phyloP scores from a whole-genome alignment of 2,797 vertebrate genomes.

The Pseudochromis fuscus region DNA sequence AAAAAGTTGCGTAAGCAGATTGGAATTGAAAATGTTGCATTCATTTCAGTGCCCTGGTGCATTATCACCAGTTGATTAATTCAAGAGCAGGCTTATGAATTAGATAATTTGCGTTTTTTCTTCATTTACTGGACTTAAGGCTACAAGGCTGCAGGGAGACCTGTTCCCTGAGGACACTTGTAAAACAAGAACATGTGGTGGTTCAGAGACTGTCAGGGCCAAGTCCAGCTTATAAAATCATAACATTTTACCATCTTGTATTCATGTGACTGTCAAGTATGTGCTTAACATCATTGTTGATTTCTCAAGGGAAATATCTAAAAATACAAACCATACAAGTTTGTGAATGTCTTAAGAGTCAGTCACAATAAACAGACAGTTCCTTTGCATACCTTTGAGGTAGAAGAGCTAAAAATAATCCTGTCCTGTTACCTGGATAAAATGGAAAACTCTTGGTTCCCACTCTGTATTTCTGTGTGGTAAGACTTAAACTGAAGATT shows the following conservation, averaged over 20 bases:
- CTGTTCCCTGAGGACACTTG: not conserved
- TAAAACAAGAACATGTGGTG: constrained; percentile 5
- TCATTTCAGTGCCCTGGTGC: constrained; percentile 15
- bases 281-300: not conserved
- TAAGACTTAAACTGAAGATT: not conserved
- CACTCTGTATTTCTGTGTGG: not conserved
- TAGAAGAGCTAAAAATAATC: not conserved
- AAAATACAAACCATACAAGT: not conserved
- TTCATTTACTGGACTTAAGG: constrained; percentile 21
- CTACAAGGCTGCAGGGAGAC: constrained; percentile 7
- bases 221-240: not conserved
- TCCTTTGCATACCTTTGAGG: not conserved
- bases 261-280: not conserved
- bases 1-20: not conserved
- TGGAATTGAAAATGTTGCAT: constrained; percentile 2
- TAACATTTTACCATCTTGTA: not conserved
- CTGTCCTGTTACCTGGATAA: no score
- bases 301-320: not conserved
- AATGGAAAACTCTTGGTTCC: no score
- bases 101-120: constrained; percentile 15
- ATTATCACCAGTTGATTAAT: constrained; percentile 31
- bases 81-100: constrained; percentile 37
- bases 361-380: not conserved
- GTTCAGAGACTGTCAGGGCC: not conserved
- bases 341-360: not conserved